Evolutionary conservation across 2,888 invertebrate species (phyloP), one percentile per base, ranked within the genome.

Genomic region (Exocentrus adspersus): DNA sequence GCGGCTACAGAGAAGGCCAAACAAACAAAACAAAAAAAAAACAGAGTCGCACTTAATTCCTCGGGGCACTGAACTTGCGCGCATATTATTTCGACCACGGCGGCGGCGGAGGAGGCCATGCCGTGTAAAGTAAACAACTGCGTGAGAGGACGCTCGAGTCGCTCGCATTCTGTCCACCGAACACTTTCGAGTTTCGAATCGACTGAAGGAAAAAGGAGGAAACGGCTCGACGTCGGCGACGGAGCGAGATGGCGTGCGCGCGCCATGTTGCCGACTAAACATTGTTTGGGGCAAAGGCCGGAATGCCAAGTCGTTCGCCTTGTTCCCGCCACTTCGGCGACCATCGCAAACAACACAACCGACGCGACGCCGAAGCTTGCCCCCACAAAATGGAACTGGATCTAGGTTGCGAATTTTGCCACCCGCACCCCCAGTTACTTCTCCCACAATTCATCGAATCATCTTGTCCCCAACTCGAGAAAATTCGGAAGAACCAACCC

Each of bases 131-230:
- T 67, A 67, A 67, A 67, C 67, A 67, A 67, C 62, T 67, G 64
- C 64, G 60, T 54, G 64, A 67, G 58, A 51, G 63, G 57, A 60
- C 60, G 58, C 62, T 62, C 41, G 45, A 63, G 24, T 7, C 37
- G 37, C 56, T 67, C 67, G 67, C 71, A 65, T 67, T 69, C 67
- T 52, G 54, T 62, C 51, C 53, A 60, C 48, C 51, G 60, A 65
- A 64, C 66, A 64, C 66, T 66, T 70, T 70, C 69, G 65, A 70
- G 70, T 66, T 70, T 70, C 69, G 65, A 70, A 71, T 64, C 73
- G 74, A 77, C 77, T 77, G 75, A 73, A 73, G 70, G 71, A 72
- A 72, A 70, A n/a, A n/a, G n/a, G n/a, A n/a, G n/a, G n/a, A n/a
- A n/a, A n/a, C n/a, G n/a, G n/a, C n/a, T n/a, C n/a, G n/a, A n/a